Percentiles rank a stretch among this genome's conserved stretches.
Evolutionary conservation across 2,888 invertebrate species (phyloP).

Genomic region (Drosophila infuscata): DNA sequence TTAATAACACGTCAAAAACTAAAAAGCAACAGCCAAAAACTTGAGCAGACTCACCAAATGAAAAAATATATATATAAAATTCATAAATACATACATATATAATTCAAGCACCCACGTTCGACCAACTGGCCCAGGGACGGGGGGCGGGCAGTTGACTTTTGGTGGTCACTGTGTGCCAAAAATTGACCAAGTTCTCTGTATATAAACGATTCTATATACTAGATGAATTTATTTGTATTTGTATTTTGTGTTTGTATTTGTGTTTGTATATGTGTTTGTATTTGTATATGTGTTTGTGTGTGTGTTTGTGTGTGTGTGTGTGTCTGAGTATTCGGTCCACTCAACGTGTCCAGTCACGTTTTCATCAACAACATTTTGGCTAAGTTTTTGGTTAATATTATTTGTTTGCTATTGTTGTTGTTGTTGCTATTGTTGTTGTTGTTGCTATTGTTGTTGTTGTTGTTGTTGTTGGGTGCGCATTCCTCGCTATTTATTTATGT

Average conservation of each 20-base stretch:
- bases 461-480: conserved; percentile 12
- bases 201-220: conserved; percentile 10
- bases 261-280: conserved; percentile 25
- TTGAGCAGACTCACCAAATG: conserved; percentile 37
- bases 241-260: conserved; percentile 13
- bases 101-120: conserved; percentile 12
- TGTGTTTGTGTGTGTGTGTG: conserved; percentile 22
- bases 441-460: conserved; percentile 35
- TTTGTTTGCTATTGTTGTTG: conserved; percentile 58
- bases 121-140: background rate
- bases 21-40: conserved; percentile 21
- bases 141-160: conserved; percentile 48
- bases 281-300: conserved; percentile 11
- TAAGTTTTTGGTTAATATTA: conserved; percentile 77
- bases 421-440: conserved; percentile 37
- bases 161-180: conserved; percentile 45
- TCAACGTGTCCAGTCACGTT: conserved; percentile 73
- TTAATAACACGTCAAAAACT: conserved; percentile 40
- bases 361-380: conserved; percentile 71
- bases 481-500: conserved; percentile 68
- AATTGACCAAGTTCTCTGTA: conserved; percentile 36
- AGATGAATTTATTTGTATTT: conserved; percentile 25
- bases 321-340: conserved; percentile 40
- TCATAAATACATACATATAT: conserved; percentile 2
- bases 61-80: conserved; percentile 13